Conservation (phyloP, 2,797 vertebrate genomes). For the Alcedo quadribrachys region DNA sequence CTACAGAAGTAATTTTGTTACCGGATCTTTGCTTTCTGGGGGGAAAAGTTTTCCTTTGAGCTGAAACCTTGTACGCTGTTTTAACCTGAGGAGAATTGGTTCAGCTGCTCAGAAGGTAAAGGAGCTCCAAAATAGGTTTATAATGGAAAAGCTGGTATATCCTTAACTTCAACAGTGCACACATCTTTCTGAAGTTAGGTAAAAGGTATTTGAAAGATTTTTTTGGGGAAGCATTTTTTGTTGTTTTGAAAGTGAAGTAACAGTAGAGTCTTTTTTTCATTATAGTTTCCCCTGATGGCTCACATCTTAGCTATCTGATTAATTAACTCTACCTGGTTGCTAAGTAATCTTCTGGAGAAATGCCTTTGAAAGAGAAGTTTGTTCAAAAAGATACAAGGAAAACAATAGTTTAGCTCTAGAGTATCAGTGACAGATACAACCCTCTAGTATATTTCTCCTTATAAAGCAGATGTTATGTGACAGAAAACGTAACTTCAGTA, state of each 20-base stretch:
- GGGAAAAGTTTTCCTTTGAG: neutral
- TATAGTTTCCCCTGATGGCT: neutral
- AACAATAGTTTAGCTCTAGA: neutral
- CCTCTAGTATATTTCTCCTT: neutral
- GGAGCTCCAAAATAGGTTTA: neutral
- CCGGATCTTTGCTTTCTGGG: neutral
- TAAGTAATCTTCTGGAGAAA: constrained; percentile 27
- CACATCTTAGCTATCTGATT: neutral
- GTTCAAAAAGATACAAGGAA: neutral
- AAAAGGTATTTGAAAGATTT: neutral
- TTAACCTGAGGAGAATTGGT: constrained; percentile 29
- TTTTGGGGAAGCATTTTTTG: neutral
- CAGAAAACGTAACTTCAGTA: neutral
- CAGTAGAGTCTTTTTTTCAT: neutral
- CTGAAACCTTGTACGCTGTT: constrained; percentile 23
- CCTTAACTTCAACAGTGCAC: neutral
- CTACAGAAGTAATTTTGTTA: constrained; percentile 41
- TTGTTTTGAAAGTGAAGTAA: neutral
- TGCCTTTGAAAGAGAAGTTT: constrained; percentile 9
- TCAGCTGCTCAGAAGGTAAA: constrained; percentile 6
- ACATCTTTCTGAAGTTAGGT: neutral
- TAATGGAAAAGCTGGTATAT: constrained; percentile 7
- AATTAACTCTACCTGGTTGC: constrained; percentile 43
- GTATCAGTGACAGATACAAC: neutral
- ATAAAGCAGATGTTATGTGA: neutral